A percentile compares a stretch with the other conserved stretches of the same genome.
Conservation (phyloP, 2,888 invertebrate species). For the Noctua comes region DNA sequence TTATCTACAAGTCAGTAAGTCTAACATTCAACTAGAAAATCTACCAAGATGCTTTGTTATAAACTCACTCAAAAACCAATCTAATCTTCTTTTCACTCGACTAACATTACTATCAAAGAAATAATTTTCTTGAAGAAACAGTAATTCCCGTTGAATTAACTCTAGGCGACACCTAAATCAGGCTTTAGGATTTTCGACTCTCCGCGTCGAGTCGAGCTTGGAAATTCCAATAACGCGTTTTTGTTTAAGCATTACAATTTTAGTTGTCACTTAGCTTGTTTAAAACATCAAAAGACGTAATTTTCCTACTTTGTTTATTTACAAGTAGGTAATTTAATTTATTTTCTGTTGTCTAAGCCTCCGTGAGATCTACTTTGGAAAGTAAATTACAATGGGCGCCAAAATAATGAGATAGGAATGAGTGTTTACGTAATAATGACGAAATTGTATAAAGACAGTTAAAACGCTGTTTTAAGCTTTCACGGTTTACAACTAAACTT, state of each 20-base stretch:
- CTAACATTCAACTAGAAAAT: not conserved
- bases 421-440: not conserved
- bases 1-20: not conserved
- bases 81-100: not conserved
- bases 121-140: not conserved
- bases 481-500: no score
- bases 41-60: not conserved
- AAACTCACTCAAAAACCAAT: not conserved
- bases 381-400: slow-evolving; percentile 18
- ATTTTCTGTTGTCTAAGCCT: slow-evolving; percentile 11
- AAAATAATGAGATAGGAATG: slow-evolving; percentile 21
- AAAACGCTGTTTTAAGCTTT: no score
- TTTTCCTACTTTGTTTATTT: slow-evolving; percentile 15
- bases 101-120: not conserved
- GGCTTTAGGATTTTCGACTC: not conserved
- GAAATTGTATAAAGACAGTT: not conserved
- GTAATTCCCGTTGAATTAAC: not conserved
- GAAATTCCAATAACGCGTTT: not conserved
- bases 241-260: not conserved
- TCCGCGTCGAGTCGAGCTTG: fast-evolving
- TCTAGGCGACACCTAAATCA: not conserved
- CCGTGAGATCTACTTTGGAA: slow-evolving; percentile 29
- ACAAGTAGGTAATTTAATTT: slow-evolving; percentile 25
- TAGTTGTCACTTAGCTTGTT: not conserved
- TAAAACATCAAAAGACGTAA: slow-evolving; percentile 4